phyloP scores from a whole-genome alignment of 2,797 vertebrate genomes.

The Picus viridis region DNA sequence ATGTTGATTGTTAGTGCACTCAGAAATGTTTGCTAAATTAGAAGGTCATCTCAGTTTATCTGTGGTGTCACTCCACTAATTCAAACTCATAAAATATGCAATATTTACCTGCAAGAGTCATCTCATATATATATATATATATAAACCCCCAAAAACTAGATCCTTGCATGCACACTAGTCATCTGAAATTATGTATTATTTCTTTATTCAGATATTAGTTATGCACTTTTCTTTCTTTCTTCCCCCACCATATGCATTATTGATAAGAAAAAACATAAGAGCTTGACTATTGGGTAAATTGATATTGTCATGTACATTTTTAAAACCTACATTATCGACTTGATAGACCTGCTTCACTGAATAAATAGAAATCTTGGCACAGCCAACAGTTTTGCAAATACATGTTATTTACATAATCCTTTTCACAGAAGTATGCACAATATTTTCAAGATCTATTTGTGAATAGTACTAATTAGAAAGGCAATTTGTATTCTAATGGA shows the following conservation, averaged over 20 bases:
- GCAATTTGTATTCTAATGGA: constrained; percentile 51
- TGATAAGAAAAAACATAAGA: background rate
- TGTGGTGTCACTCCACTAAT: constrained; percentile 5
- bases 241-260: background rate
- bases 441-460: constrained; percentile 52
- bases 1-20: background rate
- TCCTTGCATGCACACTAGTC: background rate
- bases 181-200: background rate
- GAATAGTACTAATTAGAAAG: constrained; percentile 56
- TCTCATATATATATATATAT: background rate
- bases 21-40: background rate
- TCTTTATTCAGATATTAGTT: background rate
- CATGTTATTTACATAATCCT: constrained; percentile 51
- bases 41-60: background rate
- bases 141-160: background rate
- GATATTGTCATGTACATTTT: constrained; percentile 22
- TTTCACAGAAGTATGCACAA: constrained; percentile 27
- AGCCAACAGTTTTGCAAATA: constrained; percentile 49
- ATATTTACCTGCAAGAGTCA: constrained; percentile 18
- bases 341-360: background rate
- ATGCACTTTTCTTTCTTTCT: background rate
- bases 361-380: constrained; percentile 24
- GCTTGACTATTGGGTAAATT: background rate
- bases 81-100: constrained; percentile 30
- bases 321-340: background rate